Evolutionary conservation across 1,140 invertebrate genomes (phyloP), one percentile per base, ranked within the genome.

Genomic region (Heliconius eleuchia): DNA sequence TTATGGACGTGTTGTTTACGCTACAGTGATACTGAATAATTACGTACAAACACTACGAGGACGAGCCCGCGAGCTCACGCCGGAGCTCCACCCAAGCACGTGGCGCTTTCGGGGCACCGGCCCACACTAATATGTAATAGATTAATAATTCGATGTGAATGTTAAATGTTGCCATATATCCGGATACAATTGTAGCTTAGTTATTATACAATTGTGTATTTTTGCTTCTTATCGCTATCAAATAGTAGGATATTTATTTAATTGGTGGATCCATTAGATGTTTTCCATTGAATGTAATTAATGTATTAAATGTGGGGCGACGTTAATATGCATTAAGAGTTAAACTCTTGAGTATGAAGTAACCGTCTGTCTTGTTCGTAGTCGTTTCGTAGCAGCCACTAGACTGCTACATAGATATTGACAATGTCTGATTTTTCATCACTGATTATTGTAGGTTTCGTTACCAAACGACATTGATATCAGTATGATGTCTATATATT

Each of bases 141-240:
- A 72, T 72, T 72, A 74, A 77, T 80, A 80, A 80, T 77, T 81
- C 80, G 80, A 81, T 81, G 80, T 81, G 79, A 80, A 72, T 80
- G 80, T 81, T 81, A 81, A 81, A 81, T 81, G 80, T 81, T 81
- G 80, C 80, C 80, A 81, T 81, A 81, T 81, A 81, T 78, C 80
- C 80, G 75, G 76, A 77, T 78, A 81, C 80, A 78, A 81, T 77
- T 81, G 80, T 81, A 81, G 80, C 76, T 77, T 81, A 81, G 80
- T 77, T 52, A 78, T 77, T 73, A 30, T 30, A 78, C 80, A 71
- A 81, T 75, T 81, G 76, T 74, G 55, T 81, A 74, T 81, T 70
- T 78, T 81, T 77, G 79, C 75, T 76, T 81, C 80, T 81, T 78
- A 81, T 77, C 46, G 55, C 76, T 81, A 81, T 81, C 52, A 76